Conservation (phyloP, 2,888 invertebrate genomes). For the Apamea epomidion region DNA sequence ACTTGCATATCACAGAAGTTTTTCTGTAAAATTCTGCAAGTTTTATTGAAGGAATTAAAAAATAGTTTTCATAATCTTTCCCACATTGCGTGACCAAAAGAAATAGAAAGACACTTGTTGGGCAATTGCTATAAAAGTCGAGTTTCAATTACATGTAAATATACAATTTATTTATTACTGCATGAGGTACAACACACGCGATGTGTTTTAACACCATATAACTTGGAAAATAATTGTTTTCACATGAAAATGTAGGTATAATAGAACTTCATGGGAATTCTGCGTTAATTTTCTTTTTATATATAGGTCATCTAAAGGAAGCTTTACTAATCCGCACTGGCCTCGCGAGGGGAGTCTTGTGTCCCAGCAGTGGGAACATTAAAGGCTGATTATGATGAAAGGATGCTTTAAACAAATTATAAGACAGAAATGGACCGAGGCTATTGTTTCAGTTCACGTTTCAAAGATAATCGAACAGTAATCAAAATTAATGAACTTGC, state of each 20-base stretch:
- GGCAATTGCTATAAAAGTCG: constrained; percentile 37
- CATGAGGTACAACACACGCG: constrained; percentile 35
- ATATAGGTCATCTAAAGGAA: not conserved
- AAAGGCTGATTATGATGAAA: too few relatives aligned
- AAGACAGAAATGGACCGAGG: not conserved
- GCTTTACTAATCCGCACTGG: too few relatives aligned
- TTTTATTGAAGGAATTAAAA: not conserved
- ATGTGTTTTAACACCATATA: constrained; percentile 32
- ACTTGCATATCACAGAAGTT: not conserved
- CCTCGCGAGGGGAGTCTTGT: too few relatives aligned
- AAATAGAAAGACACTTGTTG: constrained; percentile 22
- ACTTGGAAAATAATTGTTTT: constrained; percentile 13
- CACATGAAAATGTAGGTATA: not conserved
- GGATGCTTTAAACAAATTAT: not conserved
- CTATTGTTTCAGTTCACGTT: not conserved
- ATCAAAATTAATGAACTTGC: constrained; percentile 39
- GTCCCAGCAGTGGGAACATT: too few relatives aligned
- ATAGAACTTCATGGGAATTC: not conserved
- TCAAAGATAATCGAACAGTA: not conserved
- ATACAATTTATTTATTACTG: constrained; percentile 26
- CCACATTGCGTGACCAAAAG: constrained; percentile 43
- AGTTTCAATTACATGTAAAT: constrained; percentile 52
- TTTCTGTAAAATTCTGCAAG: not conserved
- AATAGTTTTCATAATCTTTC: not conserved
- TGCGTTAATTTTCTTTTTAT: not conserved